A percentile compares a stretch with the other conserved stretches of the same genome.
Evolutionary conservation across 2,797 vertebrate genomes (phyloP).

Genomic region (Ctenosaura bakeri): DNA sequence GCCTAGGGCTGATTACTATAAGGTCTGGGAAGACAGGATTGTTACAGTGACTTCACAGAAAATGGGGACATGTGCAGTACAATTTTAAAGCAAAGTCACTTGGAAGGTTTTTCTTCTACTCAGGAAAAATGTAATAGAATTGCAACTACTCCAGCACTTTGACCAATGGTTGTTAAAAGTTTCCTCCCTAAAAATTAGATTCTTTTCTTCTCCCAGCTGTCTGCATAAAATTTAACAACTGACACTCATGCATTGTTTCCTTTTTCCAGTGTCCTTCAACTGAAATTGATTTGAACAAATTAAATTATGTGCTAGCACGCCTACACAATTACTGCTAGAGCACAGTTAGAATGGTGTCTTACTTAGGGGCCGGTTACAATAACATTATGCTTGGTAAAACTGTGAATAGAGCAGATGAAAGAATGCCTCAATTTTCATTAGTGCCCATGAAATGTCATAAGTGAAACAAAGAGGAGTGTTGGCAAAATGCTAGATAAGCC

Average conservation of each 20-base stretch:
- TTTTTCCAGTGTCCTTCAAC: constrained; percentile 24
- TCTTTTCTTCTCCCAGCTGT: not conserved
- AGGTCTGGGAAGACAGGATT: not conserved
- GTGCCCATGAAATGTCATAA: constrained; percentile 35
- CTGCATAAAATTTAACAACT: constrained; percentile 14
- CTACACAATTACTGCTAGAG: constrained; percentile 17
- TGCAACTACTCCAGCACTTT: not conserved
- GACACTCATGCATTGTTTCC: constrained; percentile 25
- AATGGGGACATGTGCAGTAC: not conserved
- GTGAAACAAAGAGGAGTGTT: constrained; percentile 12
- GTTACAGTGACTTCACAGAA: not conserved
- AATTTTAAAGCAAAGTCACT: not conserved
- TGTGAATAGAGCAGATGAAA: constrained; percentile 40
- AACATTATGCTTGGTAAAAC: constrained; percentile 23
- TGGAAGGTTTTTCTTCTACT: not conserved
- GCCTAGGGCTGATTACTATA: too few relatives aligned
- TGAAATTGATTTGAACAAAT: constrained; percentile 46
- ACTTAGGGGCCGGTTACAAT: constrained; percentile 30
- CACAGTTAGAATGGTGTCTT: constrained; percentile 22
- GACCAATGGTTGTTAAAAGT: not conserved
- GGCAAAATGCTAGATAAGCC: constrained; percentile 3
- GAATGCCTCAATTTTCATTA: constrained; percentile 29
- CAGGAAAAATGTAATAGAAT: not conserved
- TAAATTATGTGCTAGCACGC: constrained; percentile 40
- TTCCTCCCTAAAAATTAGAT: not conserved